Evolutionary conservation across 2,888 invertebrate species (phyloP), one percentile per base, ranked within the genome.

Genomic region (Alitta virens): DNA sequence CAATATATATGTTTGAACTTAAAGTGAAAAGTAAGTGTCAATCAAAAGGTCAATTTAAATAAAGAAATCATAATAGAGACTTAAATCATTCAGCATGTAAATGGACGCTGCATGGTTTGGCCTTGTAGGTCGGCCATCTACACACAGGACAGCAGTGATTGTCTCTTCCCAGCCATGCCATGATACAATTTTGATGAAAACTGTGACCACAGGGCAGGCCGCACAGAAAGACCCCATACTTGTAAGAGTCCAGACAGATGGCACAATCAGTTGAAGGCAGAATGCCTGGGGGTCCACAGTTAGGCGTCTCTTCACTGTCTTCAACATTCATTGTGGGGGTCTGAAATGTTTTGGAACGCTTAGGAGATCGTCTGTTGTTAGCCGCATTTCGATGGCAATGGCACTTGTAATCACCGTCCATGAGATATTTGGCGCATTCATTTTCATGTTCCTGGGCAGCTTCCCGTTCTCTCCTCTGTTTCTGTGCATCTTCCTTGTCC

Each of bases 91-190:
- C 65, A 18, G 63, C 53, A 43, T 67, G 67, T 23, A 54, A 63
- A 60, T 68, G 70, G 38, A 66, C 55, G n/a, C 62, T 62, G 60
- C 68, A 67, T 16, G 70, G 69, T 63, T 76, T 78, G 42, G 72
- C 69, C 65, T 73, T 72, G 73, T 84, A 85, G 0, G 85, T 82
- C n/a, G 85, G 84, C 84, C 85, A 85, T 9, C 86, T 78, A 70
- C 86, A 86, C 14, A 84, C 79, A 1, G 86, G 86, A 67, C 86
- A 86, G 64, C 83, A 83, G 68, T 85, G 85, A 68, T 85, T 84
- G 66, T 85, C 85, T 57, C 84, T 74, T 5, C 77, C 76, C 16
- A 86, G 74, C 86, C 86, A 86, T 16, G 75, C 70, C 69, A 83
- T 73, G 49, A 86, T 83, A 71, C 86, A 86, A n/a, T 76, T 70